These are phyloP conservation scores for Eriosoma lanigerum DNA, from an alignment of 1,140 invertebrate genomes.

Conservation along the genomic window DNA sequence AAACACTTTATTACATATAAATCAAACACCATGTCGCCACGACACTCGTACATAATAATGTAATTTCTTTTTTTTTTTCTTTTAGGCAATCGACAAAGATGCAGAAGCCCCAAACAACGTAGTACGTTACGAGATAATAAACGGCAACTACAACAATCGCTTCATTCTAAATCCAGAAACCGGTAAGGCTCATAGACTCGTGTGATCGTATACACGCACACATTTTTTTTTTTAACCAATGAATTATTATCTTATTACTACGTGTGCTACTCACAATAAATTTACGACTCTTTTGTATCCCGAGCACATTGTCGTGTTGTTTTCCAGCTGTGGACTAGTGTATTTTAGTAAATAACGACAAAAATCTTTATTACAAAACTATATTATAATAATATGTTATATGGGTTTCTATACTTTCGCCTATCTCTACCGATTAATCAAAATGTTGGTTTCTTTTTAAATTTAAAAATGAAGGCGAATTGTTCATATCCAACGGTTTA, in stretches of 20 bases:
- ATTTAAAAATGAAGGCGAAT: conserved; percentile 17
- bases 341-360: background rate
- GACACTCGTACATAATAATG: background rate
- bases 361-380: background rate
- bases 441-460: background rate
- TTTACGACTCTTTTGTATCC: conserved; percentile 47
- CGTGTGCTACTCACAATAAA: background rate
- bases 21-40: background rate
- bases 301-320: conserved; percentile 4
- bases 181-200: conserved; percentile 63
- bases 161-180: conserved; percentile 76
- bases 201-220: background rate
- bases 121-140: conserved; percentile 79
- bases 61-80: background rate
- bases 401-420: too few relatives aligned
- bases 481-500: conserved; percentile 7
- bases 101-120: conserved; percentile 82
- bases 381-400: too few relatives aligned
- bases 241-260: conserved; percentile 49
- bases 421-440: background rate
- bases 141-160: conserved; percentile 76
- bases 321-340: background rate
- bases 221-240: conserved; percentile 33
- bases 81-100: conserved; percentile 75
- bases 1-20: conserved; percentile 43